Evolutionary conservation across 2,797 vertebrate genomes (phyloP).

Genomic region (Gymnoscopelus braueri): DNA sequence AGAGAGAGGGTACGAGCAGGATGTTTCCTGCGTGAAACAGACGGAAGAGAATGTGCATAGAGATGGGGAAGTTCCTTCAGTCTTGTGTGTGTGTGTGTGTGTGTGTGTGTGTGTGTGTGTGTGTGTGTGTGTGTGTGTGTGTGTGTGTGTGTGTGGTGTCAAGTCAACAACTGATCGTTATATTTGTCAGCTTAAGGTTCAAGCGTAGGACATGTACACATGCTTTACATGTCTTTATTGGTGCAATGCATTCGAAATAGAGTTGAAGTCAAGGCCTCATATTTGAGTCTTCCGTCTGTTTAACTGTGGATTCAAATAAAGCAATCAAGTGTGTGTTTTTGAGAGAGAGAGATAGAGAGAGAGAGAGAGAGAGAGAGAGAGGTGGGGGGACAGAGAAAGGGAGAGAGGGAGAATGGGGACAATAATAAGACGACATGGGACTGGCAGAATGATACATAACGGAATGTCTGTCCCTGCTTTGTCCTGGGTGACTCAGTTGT

Average conservation of each 20-base stretch:
- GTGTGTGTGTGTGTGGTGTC: conserved; percentile 2
- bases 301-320: too few species aligned
- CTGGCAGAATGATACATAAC: conserved; percentile 56
- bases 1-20: too few species aligned
- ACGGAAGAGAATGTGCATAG: too few species aligned
- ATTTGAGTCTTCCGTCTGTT: too few species aligned
- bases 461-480: conserved; percentile 56
- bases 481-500: conserved; percentile 29
- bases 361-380: not conserved
- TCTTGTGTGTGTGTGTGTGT: not conserved
- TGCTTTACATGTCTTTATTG: too few species aligned
- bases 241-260: too few species aligned
- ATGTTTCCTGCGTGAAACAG: too few species aligned
- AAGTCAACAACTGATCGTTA: too few species aligned
- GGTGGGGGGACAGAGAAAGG: conserved; percentile 6
- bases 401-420: conserved; percentile 8
- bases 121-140: conserved; percentile 5
- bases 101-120: conserved; percentile 23
- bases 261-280: too few species aligned
- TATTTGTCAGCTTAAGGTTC: too few species aligned
- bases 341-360: not conserved
- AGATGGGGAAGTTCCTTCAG: not conserved
- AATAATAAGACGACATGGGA: conserved; percentile 34
- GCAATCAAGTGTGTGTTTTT: not conserved
- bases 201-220: too few species aligned